Conservation (phyloP, 2,113 vertebrate species). For the Limnothrissa miodon region DNA sequence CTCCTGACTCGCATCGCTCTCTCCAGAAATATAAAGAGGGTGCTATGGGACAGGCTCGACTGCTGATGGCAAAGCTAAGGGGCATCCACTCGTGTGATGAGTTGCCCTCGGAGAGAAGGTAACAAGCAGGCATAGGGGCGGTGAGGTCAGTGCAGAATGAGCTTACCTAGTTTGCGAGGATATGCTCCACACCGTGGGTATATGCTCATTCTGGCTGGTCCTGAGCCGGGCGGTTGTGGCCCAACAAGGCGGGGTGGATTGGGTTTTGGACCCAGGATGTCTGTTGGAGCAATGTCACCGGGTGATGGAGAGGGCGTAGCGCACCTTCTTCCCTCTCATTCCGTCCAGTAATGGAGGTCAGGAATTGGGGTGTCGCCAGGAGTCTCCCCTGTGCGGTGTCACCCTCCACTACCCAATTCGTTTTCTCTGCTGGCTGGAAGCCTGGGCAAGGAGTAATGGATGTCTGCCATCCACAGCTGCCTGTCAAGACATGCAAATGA, state of each 20-base stretch:
- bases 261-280: background rate
- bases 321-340: background rate
- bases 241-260: too few relatives aligned
- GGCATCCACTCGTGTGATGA: background rate
- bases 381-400: background rate
- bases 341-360: background rate
- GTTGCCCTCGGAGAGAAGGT: background rate
- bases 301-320: background rate
- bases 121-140: background rate
- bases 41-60: background rate
- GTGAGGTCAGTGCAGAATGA: background rate
- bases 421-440: background rate
- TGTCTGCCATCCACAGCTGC: background rate
- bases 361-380: background rate
- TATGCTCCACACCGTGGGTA: background rate
- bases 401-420: background rate
- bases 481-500: background rate
- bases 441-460: background rate
- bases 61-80: background rate
- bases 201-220: background rate
- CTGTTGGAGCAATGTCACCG: background rate
- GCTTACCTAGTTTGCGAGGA: too few relatives aligned
- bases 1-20: background rate
- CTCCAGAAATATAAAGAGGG: background rate
- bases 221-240: background rate